Base-by-base conservation (phyloP, 2,797 vertebrate genomes). In the Siniperca obscura region DNA sequence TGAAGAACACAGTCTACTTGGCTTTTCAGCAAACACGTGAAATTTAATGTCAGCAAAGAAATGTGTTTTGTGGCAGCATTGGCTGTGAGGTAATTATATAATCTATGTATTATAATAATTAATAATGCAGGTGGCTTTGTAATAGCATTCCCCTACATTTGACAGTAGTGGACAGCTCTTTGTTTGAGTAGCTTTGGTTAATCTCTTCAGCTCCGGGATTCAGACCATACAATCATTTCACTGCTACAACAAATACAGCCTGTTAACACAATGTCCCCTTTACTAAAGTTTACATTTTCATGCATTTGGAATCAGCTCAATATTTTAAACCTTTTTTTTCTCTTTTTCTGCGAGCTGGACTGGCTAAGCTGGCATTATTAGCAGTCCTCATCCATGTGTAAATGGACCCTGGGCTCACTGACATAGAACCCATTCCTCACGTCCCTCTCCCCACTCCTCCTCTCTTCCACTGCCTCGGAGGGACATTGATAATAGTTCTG, bases 401-500 rank as follows among this genome's bases (percentile, higher is more conserved):
- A 93, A 92, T 90, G 91, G 88, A 89, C 85, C 83, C 76, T 86
- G 90, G 78, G 89, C 88, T 91, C 81, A 82, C 64, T 90, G 91
- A 91, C 85, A 88, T 66, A 85, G 81, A 91, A 86, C 75, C 83
- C 82, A 87, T 87, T 82, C 74, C 78, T 90, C 78, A 62, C 68
- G 3, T 77, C 79, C 68, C 81, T 44, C 81, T 61, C 73, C 61
- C 76, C 66, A 27, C 57, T 84, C 86, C 77, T 72, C 75, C 77
- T 86, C 70, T 80, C 76, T 79, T 42, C 83, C 62, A 57, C 62
- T 91, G 91, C 94, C 92, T 95, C 60, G 70, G 91, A 95, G 93
- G 91, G 93, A 93, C 93, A 92, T 92, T 93, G 93, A 93, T 95
- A 95, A 95, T 95, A 91, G 94, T 87, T 89, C 89, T 87, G 90